Base-by-base conservation (phyloP, 1,140 invertebrate species). In the Caenorhabditis inopinata region DNA sequence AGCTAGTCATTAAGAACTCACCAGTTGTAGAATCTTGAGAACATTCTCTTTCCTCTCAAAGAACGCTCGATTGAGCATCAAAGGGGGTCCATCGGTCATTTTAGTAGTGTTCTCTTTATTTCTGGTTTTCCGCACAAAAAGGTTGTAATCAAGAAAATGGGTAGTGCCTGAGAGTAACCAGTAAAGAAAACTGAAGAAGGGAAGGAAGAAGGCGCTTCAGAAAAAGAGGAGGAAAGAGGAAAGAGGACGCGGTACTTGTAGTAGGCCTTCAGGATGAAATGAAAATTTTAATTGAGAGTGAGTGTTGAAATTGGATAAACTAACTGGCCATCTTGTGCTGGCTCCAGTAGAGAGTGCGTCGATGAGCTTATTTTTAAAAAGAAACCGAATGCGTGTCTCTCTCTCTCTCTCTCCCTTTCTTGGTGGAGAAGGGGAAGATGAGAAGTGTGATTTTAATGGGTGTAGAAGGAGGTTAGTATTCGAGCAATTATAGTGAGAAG, bases 271-370 rank as follows among this genome's bases (percentile, higher is more conserved):
- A 38, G 32, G 58, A 68, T 68, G 58, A 68, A 68, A 68, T 68
- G 58, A 68, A 68, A 68, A 68, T 68, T 68, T 68, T 68, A 68
- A 68, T 68, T 68, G 58, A 68, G 58, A 68, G 58, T 68, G 58
- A 68, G 58, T 68, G 58, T 68, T 68, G 58, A 68, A 68, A 68
- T 68, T 68, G 58, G 58, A 68, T 68, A 68, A 68, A 68, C 58
- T 68, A 68, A 68, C 58, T 68, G 58, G 58, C 58, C 58, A 68
- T 68, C 58, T 68, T 42, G 58, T 68, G 58, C 3, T 3, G 2
- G 11, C 2, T 16, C 14, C 9, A 2, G 58, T 68, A 38, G 58
- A 68, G 58, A 68, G 58, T 68, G 58, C 25, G 32, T 16, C n/a
- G 5, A 42, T 42, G 38, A 32, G 58, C 58, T 68, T 32, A 58